A percentile compares a stretch with the other conserved stretches of the same genome.
These are phyloP conservation scores for Pogonophryne albipinna DNA, from an alignment of 2,797 vertebrate species.

Conservation along the genomic window DNA sequence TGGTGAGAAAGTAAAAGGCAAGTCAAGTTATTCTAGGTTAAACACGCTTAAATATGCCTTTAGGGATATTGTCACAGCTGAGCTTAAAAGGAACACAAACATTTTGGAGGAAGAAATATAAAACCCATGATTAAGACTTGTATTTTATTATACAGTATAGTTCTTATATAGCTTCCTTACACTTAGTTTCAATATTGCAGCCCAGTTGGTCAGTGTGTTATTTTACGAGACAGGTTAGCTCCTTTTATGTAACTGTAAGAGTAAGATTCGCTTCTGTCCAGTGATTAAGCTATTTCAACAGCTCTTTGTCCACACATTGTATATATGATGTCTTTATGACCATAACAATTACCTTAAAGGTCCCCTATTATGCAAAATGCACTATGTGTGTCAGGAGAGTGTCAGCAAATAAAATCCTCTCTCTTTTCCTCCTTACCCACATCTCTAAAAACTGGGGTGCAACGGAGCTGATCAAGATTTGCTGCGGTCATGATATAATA, in stretches of 20 bases:
- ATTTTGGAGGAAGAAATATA: not conserved
- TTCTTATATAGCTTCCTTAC: no score
- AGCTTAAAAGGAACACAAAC: not conserved
- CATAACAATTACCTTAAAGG: not conserved
- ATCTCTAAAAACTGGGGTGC: no score
- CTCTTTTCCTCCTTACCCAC: no score
- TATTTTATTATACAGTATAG: no score
- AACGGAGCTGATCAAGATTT: no score
- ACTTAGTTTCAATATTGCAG: no score
- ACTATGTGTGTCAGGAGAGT: no score
- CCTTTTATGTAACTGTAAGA: not conserved
- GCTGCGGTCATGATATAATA: no score
- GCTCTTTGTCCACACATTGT: not conserved
- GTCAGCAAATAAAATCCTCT: no score
- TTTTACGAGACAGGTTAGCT: not conserved
- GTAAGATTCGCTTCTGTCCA: not conserved
- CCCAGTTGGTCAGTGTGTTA: not conserved
- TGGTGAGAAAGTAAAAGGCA: slow-evolving; percentile 30
- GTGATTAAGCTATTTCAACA: not conserved
- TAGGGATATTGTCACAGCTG: slow-evolving; percentile 1
- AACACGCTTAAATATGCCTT: slow-evolving; percentile 5
- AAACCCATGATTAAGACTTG: not conserved
- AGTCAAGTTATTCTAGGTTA: not conserved
- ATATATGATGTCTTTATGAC: not conserved
- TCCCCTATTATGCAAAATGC: no score